Evolutionary conservation across 1,140 invertebrate species (phyloP).

Genomic region (Drosophila ogumai): DNA sequence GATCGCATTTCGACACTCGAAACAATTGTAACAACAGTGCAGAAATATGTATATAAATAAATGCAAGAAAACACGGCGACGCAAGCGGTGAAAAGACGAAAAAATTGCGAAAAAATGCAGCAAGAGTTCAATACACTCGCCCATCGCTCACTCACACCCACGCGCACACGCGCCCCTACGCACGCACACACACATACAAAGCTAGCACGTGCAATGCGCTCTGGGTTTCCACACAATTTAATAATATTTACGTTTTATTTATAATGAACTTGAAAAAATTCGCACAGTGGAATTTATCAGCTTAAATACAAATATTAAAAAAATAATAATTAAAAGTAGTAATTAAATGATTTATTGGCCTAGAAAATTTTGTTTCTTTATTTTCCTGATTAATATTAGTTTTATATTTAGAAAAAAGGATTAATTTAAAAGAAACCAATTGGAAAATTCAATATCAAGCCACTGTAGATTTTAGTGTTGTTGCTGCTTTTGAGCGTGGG

Average conservation of each 20-base stretch:
- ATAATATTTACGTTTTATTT: constrained; percentile 82
- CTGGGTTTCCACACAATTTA: constrained; percentile 72
- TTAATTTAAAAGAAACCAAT: not conserved
- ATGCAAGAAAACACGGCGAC: constrained; percentile 27
- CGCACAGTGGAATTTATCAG: constrained; percentile 45
- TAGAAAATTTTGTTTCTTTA: not conserved
- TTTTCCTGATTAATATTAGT: not conserved
- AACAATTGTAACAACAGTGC: constrained; percentile 62
- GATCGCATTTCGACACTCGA: constrained; percentile 10
- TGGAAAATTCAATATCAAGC: constrained; percentile 1
- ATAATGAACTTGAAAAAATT: constrained; percentile 78
- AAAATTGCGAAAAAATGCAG: constrained; percentile 78
- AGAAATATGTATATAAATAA: constrained; percentile 37
- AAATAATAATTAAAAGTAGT: not conserved
- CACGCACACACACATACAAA: constrained; percentile 19
- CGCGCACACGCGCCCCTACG: constrained; percentile 46
- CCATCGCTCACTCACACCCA: constrained; percentile 41
- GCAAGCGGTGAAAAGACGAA: constrained; percentile 34
- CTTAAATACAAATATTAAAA: not conserved
- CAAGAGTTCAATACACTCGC: constrained; percentile 78
- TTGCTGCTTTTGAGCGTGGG: constrained; percentile 38
- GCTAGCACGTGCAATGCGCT: constrained; percentile 49
- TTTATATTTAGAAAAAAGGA: not conserved
- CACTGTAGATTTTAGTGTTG: constrained; percentile 12
- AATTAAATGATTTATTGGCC: not conserved